Conservation (phyloP, 2,113 vertebrate genomes). For the Aptenodytes forsteri region DNA sequence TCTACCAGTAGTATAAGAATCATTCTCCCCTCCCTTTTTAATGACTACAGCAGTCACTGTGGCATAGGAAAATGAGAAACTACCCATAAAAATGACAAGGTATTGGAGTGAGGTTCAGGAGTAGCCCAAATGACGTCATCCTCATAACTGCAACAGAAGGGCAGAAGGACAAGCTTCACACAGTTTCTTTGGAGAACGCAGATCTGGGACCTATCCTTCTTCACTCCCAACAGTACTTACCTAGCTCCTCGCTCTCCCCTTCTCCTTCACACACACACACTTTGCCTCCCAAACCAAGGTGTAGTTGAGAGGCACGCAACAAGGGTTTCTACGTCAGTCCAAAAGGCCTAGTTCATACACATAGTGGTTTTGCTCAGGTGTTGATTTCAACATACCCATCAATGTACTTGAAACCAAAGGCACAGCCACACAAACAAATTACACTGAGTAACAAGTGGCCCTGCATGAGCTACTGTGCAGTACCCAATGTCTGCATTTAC, state of each 20-base stretch:
- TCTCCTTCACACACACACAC: background rate
- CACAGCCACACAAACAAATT: background rate
- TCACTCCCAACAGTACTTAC: background rate
- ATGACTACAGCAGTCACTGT: background rate
- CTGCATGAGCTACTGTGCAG: background rate
- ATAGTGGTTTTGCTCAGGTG: background rate
- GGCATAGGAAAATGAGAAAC: background rate
- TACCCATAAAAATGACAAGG: background rate
- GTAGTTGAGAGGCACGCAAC: background rate
- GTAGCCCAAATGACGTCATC: background rate
- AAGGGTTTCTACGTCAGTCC: background rate
- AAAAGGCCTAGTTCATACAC: background rate
- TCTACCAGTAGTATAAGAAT: background rate
- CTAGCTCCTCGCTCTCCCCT: background rate
- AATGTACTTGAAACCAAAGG: background rate
- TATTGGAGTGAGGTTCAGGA: background rate
- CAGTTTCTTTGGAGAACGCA: background rate
- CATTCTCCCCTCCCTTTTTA: background rate
- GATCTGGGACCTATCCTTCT: background rate
- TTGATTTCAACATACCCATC: background rate
- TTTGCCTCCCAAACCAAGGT: background rate
- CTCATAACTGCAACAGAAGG: fast-evolving
- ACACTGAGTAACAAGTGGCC: background rate
- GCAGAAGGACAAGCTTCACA: background rate
- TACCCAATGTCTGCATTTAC: background rate